Base-by-base conservation (phyloP, 1,140 invertebrate species). In the Drepana arcuata region DNA sequence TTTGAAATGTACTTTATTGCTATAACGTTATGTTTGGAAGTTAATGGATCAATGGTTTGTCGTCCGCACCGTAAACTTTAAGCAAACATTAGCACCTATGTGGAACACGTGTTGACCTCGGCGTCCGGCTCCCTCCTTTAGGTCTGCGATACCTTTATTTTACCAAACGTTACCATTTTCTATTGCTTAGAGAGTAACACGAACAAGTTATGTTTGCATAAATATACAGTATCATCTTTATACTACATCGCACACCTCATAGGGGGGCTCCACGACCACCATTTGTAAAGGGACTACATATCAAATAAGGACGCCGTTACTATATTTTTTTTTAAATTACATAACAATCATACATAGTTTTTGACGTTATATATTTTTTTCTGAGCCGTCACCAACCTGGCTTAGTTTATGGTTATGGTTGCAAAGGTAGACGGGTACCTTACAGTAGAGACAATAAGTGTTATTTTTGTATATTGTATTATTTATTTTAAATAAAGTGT, bases 111-210 rank as follows among this genome's bases (percentile, higher is more conserved):
- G 34, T 41, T 34, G 44, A 49, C 31, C 36, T 45, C 43, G 33
- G 25, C 18, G 28, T 36, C 40, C 7, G 40, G 48, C 43, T 53
- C 48, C 48, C 61, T 50, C 30, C 43, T 53, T 54, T 60, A 45
- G 41, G 40, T 48, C 21, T 48, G 47, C 59, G 44, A 27, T 21
- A 40, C 18, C 33, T 25, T 25, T 44, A 21, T 44, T 40, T 54
- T 66, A 58, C 44, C 44, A 52, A 48, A 48, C 44, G 55, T 59
- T 59, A 59, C 50, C 55, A 59, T 59, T 54, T 38, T 50, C 43
- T 41, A 40, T 43, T 21, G 9, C 55, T 12, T 43, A 23, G 29
- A 53, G 45, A 48, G 48, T 56, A 33, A 46, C 28, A 46, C 48
- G 34, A 53, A 27, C 41, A 40, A 15, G 39, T 32, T 34, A 41